Evolutionary conservation across 2,888 invertebrate genomes (phyloP).

Genomic region (Byasa hedistus): DNA sequence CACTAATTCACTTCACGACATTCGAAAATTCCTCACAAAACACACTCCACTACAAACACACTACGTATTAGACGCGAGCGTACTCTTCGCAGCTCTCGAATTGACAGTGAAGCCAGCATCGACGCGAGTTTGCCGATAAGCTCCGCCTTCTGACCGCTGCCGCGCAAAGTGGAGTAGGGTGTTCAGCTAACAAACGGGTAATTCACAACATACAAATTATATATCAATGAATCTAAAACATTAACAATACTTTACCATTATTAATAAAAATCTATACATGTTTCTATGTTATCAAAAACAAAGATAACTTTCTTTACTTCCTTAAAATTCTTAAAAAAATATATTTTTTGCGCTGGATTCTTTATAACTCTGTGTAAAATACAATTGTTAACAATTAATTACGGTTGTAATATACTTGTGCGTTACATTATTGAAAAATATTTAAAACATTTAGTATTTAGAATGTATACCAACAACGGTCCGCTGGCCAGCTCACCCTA

Average conservation of each 20-base stretch:
- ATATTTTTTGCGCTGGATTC: not conserved
- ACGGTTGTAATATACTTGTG: not conserved
- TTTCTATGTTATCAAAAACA: not conserved
- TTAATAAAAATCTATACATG: not conserved
- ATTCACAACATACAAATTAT: constrained; percentile 13
- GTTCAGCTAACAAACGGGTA: constrained; percentile 39
- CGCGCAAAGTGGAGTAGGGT: constrained; percentile 78
- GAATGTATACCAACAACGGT: constrained; percentile 49
- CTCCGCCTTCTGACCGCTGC: constrained; percentile 80
- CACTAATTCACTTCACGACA: constrained; percentile 77
- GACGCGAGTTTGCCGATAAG: constrained; percentile 80
- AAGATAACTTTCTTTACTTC: not conserved
- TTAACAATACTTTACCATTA: not conserved
- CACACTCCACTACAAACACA: constrained; percentile 77
- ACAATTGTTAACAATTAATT: not conserved
- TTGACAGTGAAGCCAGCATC: constrained; percentile 77
- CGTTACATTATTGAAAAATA: not conserved
- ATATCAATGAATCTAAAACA: too few species aligned
- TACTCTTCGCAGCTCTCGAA: constrained; percentile 78
- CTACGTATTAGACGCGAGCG: constrained; percentile 77
- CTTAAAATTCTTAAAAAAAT: not conserved
- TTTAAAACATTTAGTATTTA: constrained; percentile 26
- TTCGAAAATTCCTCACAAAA: constrained; percentile 77
- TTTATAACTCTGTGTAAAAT: not conserved
- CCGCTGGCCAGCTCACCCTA: constrained; percentile 72